Conservation (phyloP, 1,140 invertebrate genomes). For the Alviniconcha marisindica region DNA sequence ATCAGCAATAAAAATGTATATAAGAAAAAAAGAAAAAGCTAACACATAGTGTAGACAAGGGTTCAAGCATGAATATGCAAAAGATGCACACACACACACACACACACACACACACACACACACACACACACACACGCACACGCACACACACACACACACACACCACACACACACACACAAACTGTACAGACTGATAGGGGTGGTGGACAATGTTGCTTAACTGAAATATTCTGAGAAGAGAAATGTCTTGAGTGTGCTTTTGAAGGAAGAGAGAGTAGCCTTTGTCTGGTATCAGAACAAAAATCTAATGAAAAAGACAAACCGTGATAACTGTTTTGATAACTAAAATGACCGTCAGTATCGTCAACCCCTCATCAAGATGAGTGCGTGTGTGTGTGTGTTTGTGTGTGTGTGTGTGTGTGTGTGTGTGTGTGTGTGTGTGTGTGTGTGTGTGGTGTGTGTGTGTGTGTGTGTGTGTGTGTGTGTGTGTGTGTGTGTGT, state of each 20-base stretch:
- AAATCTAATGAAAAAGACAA: not conserved
- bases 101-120: not conserved
- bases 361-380: no score
- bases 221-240: not conserved
- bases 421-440: no score
- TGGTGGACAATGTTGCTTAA: not conserved
- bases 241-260: not conserved
- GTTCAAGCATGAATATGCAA: not conserved
- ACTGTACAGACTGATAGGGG: not conserved
- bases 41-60: not conserved
- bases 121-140: not conserved
- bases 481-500: no score
- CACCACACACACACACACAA: slow-evolving; percentile 6
- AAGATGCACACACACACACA: not conserved
- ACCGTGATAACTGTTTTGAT: no score
- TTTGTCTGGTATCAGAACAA: not conserved
- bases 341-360: not conserved
- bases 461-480: no score
- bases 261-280: not conserved
- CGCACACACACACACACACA: slow-evolving; percentile 10
- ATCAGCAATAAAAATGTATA: no score
- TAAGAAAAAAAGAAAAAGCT: no score
- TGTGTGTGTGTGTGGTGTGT: no score
- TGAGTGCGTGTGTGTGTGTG: no score
- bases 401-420: no score